phyloP scores from a whole-genome alignment of 2,888 invertebrate species.

The Anticlea derivata region DNA sequence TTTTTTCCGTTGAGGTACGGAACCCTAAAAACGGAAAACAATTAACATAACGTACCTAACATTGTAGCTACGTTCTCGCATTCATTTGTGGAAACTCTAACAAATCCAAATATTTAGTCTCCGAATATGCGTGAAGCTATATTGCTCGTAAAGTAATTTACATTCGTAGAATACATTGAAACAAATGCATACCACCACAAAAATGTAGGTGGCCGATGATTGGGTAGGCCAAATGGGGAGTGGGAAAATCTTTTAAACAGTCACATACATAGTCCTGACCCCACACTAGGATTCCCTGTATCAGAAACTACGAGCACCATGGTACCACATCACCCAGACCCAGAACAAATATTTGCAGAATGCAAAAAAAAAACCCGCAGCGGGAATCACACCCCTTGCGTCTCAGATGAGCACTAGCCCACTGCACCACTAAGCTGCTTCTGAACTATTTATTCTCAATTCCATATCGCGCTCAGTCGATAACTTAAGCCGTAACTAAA shows the following conservation, averaged over 20 bases:
- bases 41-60: slow-evolving; percentile 1
- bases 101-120: slow-evolving; percentile 22
- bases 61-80: background rate
- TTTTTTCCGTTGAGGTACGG: no score
- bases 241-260: no score
- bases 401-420: no score
- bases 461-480: slow-evolving; percentile 10
- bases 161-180: slow-evolving; percentile 26
- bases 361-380: no score
- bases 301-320: no score
- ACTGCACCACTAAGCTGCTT: background rate
- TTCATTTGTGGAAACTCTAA: slow-evolving; percentile 14
- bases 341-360: no score
- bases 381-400: no score
- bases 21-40: slow-evolving; percentile 16
- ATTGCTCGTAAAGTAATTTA: slow-evolving; percentile 27
- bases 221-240: background rate
- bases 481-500: slow-evolving; percentile 25
- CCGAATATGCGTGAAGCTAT: slow-evolving; percentile 18
- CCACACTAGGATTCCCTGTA: no score
- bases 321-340: no score
- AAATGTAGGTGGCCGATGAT: background rate
- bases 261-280: no score
- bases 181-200: slow-evolving; percentile 9
- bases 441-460: slow-evolving; percentile 1